These are phyloP conservation scores for Lucifuga dentata DNA, from an alignment of 2,113 vertebrate genomes.

Conservation along the genomic window DNA sequence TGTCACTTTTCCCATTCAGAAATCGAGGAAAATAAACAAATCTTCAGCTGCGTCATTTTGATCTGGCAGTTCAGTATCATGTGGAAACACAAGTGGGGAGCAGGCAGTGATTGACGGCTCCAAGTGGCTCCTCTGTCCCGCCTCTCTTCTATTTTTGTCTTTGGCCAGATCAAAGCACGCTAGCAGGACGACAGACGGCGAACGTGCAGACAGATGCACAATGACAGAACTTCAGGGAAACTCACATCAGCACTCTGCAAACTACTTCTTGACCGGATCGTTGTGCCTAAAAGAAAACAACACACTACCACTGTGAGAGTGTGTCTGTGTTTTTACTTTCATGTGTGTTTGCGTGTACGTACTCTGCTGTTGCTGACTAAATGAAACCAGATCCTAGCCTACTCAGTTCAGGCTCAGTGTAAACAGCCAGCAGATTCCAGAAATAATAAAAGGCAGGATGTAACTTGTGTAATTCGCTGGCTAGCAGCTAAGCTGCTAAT, in stretches of 20 bases:
- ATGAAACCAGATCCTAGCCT: slow-evolving; percentile 54
- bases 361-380: slow-evolving; percentile 11
- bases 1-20: no score
- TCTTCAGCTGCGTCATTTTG: background rate
- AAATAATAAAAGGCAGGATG: slow-evolving; percentile 46
- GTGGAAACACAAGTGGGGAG: slow-evolving; percentile 15
- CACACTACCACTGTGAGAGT: background rate
- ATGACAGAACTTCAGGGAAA: slow-evolving; percentile 8
- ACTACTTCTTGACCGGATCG: background rate
- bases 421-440: slow-evolving; percentile 46
- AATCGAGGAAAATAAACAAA: background rate
- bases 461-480: slow-evolving; percentile 18
- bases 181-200: slow-evolving; percentile 43
- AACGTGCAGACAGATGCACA: slow-evolving; percentile 5
- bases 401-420: slow-evolving; percentile 17
- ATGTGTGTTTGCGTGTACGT: background rate
- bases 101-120: slow-evolving; percentile 66
- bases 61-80: background rate
- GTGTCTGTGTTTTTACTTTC: slow-evolving; percentile 3
- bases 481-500: slow-evolving; percentile 4
- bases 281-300: background rate
- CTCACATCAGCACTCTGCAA: slow-evolving; percentile 5
- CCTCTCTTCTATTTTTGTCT: slow-evolving; percentile 63
- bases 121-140: slow-evolving; percentile 59
- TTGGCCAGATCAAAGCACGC: slow-evolving; percentile 57